These are phyloP conservation scores for Zeuzera pyrina DNA, from an alignment of 2,888 invertebrate species.

Conservation along the genomic window DNA sequence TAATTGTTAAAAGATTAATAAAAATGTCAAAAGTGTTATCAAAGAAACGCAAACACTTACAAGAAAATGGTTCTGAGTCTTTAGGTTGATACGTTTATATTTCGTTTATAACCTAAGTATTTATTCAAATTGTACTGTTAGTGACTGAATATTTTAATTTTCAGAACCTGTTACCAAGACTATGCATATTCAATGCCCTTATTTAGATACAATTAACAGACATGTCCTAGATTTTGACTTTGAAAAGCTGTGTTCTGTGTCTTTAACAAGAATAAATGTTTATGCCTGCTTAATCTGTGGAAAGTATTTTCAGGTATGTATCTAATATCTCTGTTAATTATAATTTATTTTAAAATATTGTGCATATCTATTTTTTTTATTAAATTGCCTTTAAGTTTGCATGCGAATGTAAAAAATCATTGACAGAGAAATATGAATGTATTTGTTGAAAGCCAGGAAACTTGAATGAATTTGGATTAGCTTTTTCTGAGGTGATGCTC, in stretches of 20 bases:
- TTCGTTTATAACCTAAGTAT: not conserved
- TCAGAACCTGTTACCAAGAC: constrained; percentile 37
- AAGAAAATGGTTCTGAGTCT: constrained; percentile 33
- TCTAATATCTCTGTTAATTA: too few species aligned
- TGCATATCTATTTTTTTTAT: not conserved
- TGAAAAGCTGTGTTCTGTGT: constrained; percentile 98
- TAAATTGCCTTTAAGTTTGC: too few species aligned
- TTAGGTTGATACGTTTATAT: constrained; percentile 24
- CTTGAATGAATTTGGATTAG: too few species aligned
- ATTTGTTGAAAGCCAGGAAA: too few species aligned
- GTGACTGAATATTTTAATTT: constrained; percentile 15
- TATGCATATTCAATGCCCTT: constrained; percentile 85
- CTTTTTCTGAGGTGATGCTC: too few species aligned
- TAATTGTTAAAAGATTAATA: not conserved
- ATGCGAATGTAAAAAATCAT: too few species aligned
- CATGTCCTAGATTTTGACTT: constrained; percentile 99
- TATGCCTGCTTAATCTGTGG: constrained; percentile 99
- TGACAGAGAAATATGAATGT: too few species aligned
- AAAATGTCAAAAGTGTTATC: constrained; percentile 30
- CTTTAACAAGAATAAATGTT: constrained; percentile 97
- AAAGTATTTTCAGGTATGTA: constrained; percentile 87
- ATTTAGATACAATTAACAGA: constrained; percentile 97
- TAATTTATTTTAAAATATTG: constrained; percentile 1
- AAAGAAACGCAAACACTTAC: constrained; percentile 42
- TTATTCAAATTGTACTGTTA: not conserved